Evolutionary conservation across 1,140 invertebrate species (phyloP).

Genomic region (Pectinophora gossypiella): DNA sequence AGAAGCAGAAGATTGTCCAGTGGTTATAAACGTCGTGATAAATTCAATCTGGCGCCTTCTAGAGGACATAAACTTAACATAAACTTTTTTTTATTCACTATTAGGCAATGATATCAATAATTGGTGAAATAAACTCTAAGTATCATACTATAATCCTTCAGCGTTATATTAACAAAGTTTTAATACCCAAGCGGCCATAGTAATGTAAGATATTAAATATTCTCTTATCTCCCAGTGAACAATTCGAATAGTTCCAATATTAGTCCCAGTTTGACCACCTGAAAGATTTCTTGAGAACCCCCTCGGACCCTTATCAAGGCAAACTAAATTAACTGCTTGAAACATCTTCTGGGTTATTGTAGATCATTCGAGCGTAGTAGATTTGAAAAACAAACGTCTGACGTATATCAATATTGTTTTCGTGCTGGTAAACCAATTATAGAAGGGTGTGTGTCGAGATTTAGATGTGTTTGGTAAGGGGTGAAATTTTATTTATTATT

Average conservation of each 20-base stretch:
- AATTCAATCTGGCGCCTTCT: too few species aligned
- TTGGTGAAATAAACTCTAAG: too few species aligned
- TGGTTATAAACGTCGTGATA: too few species aligned
- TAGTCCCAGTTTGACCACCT: conserved; percentile 41
- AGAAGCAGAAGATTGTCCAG: too few species aligned
- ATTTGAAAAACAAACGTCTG: conserved; percentile 55
- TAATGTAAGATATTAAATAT: conserved; percentile 4
- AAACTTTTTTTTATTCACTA: too few species aligned
- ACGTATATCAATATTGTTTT: conserved; percentile 59
- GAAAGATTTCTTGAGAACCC: conserved; percentile 40
- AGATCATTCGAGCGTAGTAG: background rate
- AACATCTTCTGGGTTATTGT: conserved; percentile 62
- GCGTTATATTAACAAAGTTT: background rate
- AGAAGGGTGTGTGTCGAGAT: background rate
- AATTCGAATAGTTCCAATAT: conserved; percentile 29
- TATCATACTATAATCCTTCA: too few species aligned
- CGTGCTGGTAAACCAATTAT: conserved; percentile 35
- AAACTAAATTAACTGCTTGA: conserved; percentile 62
- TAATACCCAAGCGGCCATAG: background rate
- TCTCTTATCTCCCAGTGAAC: conserved; percentile 9
- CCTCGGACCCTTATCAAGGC: conserved; percentile 57
- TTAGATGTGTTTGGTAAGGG: too few species aligned
- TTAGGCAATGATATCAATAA: too few species aligned
- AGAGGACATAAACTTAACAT: too few species aligned
- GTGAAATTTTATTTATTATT: too few species aligned